These are phyloP conservation scores for Arenaria interpres DNA, from an alignment of 2,113 vertebrate species.

Conservation along the genomic window DNA sequence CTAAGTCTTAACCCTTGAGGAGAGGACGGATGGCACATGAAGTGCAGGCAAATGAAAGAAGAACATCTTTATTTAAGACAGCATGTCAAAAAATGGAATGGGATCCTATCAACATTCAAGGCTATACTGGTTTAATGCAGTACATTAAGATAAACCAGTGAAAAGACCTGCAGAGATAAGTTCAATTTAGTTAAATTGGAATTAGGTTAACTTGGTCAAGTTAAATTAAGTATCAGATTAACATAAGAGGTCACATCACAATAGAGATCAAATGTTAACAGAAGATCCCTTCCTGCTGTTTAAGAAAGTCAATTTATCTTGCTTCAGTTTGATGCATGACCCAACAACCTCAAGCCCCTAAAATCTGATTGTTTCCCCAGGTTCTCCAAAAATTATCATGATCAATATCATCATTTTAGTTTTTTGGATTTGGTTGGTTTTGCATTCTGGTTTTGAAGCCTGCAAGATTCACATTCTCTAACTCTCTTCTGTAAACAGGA, in stretches of 20 bases:
- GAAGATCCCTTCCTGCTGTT: neutral
- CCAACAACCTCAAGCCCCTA: neutral
- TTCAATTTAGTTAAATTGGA: neutral
- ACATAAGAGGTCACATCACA: neutral
- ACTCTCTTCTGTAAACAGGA: neutral
- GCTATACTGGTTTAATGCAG: neutral
- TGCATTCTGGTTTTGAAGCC: neutral
- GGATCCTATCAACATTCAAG: neutral
- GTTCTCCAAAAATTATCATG: neutral
- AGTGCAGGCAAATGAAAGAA: neutral
- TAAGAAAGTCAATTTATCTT: neutral
- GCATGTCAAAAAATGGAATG: neutral
- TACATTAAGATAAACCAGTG: neutral
- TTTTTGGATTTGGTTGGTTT: neutral
- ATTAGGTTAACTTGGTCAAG: neutral
- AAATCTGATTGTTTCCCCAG: neutral
- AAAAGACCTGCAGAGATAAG: neutral
- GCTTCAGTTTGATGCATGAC: neutral
- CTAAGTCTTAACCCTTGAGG: neutral
- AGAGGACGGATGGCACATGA: neutral
- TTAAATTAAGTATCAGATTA: neutral
- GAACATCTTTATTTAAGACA: neutral
- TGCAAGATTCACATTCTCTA: neutral
- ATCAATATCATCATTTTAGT: neutral
- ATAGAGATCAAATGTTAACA: neutral